Evolutionary conservation across 2,888 invertebrate species (phyloP).

Genomic region (Branchipolynoe longqiensis): DNA sequence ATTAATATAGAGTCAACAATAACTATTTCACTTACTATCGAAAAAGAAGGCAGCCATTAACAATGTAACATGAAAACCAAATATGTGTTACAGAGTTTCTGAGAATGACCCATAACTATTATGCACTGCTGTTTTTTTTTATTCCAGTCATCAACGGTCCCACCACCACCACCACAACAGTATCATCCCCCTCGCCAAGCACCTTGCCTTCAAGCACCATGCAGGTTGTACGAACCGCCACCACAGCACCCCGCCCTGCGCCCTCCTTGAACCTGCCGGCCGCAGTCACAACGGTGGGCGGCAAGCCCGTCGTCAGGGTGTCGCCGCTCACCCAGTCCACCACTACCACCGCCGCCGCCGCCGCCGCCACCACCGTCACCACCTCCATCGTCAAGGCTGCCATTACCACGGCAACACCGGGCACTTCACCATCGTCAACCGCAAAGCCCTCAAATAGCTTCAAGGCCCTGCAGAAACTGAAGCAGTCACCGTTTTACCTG

Average conservation of each 20-base stretch:
- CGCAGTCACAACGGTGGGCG: conserved; percentile 60
- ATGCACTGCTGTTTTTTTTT: too few species aligned
- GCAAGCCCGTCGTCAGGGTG: conserved; percentile 78
- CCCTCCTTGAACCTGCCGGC: conserved; percentile 67
- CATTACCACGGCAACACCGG: background rate
- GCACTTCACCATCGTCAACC: conserved; percentile 19
- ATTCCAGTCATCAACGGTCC: conserved; percentile 55
- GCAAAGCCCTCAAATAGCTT: background rate
- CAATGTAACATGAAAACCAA: too few species aligned
- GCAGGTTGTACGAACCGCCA: conserved; percentile 53
- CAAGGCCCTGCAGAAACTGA: background rate
- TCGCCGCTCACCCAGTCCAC: conserved; percentile 74
- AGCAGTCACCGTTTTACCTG: conserved; percentile 41
- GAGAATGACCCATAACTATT: too few species aligned
- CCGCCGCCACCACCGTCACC: conserved; percentile 14
- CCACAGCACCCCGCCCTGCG: conserved; percentile 69
- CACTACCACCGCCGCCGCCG: conserved; percentile 20
- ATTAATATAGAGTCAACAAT: too few species aligned
- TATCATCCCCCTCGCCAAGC: conserved; percentile 62
- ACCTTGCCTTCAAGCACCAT: conserved; percentile 66
- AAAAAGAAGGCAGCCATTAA: too few species aligned
- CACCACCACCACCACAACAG: background rate
- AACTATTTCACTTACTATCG: too few species aligned
- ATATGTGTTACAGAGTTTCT: too few species aligned
- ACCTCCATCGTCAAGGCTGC: background rate